Percentiles rank a stretch among this genome's conserved stretches.
Conservation (phyloP, 2,113 vertebrate genomes). For the Beaufortia kweichowensis region DNA sequence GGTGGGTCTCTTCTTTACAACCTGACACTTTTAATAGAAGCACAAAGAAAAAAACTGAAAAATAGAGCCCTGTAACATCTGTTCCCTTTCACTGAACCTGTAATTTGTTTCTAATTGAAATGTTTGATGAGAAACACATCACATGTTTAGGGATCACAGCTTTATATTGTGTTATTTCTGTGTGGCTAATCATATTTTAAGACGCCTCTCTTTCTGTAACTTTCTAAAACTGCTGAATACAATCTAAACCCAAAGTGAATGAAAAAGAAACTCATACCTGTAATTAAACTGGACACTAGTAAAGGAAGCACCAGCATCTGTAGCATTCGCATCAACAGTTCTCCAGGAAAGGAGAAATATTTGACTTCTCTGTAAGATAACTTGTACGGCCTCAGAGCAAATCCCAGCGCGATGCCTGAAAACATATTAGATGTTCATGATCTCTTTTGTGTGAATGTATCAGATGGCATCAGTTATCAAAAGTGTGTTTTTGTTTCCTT, state of each 20-base stretch:
- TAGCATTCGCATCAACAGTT: constrained; percentile 95
- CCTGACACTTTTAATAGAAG: constrained; percentile 72
- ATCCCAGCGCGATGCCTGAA: constrained; percentile 88
- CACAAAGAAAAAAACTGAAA: constrained; percentile 80
- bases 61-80: constrained; percentile 59
- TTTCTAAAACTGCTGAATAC: neutral
- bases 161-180: neutral
- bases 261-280: constrained; percentile 85
- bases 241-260: neutral
- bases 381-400: constrained; percentile 83
- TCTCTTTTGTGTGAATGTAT: neutral
- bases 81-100: neutral
- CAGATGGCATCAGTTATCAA: neutral
- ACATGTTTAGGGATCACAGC: too few species aligned
- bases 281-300: constrained; percentile 92
- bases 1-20: constrained; percentile 61
- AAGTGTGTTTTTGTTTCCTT: neutral
- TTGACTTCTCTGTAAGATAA: constrained; percentile 92
- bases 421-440: neutral
- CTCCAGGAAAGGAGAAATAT: constrained; percentile 96
- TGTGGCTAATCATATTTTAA: neutral
- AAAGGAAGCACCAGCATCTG: constrained; percentile 96
- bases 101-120: neutral
- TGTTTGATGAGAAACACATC: neutral
- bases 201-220: too few species aligned